A percentile compares a stretch with the other conserved stretches of the same genome.
These are phyloP conservation scores for Heliocidaris erythrogramma DNA, from an alignment of 35 echinoderm and acorn worm genomes.

Conservation along the genomic window DNA sequence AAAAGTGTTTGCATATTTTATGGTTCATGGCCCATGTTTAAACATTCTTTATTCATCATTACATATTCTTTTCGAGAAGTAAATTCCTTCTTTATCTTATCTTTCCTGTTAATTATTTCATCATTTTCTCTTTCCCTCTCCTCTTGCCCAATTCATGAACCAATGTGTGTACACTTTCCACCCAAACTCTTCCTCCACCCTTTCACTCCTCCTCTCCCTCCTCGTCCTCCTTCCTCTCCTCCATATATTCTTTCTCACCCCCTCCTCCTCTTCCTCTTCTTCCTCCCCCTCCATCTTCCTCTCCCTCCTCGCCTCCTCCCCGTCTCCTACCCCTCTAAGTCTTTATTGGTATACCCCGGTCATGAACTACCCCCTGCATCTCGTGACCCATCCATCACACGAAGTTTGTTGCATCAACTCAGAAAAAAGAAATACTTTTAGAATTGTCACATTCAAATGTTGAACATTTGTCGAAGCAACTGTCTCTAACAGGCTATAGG, in stretches of 20 bases:
- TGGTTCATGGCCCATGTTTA: too few species aligned
- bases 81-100: too few species aligned
- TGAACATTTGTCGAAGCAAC: slow-evolving; percentile 3
- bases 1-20: too few species aligned
- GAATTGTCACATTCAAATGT: background rate
- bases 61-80: too few species aligned
- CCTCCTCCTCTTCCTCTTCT: background rate
- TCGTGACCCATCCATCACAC: background rate
- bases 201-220: background rate
- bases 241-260: background rate
- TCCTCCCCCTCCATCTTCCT: background rate
- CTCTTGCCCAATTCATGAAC: too few species aligned
- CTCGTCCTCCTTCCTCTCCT: background rate
- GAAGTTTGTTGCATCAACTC: background rate
- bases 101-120: too few species aligned
- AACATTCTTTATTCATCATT: too few species aligned
- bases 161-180: too few species aligned
- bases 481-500: background rate
- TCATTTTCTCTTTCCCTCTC: background rate
- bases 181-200: background rate
- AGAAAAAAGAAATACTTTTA: background rate
- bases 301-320: background rate
- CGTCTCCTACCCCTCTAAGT: background rate
- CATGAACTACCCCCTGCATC: background rate
- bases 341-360: background rate